These are phyloP conservation scores for Cinclus mexicanus DNA, from an alignment of 2,113 vertebrate species.

Conservation along the genomic window DNA sequence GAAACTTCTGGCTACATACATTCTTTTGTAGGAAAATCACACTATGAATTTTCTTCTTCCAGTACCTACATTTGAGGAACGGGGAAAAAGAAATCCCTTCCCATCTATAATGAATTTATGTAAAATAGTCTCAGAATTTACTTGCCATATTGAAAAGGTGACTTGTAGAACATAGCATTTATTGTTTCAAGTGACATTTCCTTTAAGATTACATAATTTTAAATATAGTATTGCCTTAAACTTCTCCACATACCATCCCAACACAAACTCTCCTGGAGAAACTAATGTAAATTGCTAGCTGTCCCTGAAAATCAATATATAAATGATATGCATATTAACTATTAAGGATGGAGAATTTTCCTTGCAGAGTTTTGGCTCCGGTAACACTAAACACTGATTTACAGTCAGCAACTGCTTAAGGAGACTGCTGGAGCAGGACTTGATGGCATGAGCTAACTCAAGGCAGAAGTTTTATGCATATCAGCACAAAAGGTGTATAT, in stretches of 20 bases:
- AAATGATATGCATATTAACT: neutral
- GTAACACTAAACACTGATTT: neutral
- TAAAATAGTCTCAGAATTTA: slow-evolving; percentile 55
- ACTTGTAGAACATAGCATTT: slow-evolving; percentile 39
- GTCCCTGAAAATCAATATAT: slow-evolving; percentile 58
- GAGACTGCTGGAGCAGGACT: neutral
- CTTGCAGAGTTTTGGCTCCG: neutral
- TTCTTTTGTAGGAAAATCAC: slow-evolving; percentile 42
- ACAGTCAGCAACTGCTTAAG: neutral
- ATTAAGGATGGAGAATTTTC: neutral
- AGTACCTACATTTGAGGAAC: slow-evolving; percentile 30
- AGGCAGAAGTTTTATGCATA: neutral
- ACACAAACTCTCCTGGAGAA: slow-evolving; percentile 44
- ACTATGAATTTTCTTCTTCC: neutral
- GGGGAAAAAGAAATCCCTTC: slow-evolving; percentile 22
- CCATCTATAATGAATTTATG: neutral
- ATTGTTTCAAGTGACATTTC: slow-evolving; percentile 65
- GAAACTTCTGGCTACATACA: neutral
- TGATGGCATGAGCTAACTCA: neutral
- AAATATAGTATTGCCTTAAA: slow-evolving; percentile 64
- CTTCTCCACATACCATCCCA: slow-evolving; percentile 50
- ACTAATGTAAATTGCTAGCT: slow-evolving; percentile 23
- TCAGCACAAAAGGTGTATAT: neutral
- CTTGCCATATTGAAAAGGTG: slow-evolving; percentile 21
- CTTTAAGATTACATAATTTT: neutral